phyloP scores from a whole-genome alignment of 2,797 vertebrate genomes.

The Rhodeus uyekii region DNA sequence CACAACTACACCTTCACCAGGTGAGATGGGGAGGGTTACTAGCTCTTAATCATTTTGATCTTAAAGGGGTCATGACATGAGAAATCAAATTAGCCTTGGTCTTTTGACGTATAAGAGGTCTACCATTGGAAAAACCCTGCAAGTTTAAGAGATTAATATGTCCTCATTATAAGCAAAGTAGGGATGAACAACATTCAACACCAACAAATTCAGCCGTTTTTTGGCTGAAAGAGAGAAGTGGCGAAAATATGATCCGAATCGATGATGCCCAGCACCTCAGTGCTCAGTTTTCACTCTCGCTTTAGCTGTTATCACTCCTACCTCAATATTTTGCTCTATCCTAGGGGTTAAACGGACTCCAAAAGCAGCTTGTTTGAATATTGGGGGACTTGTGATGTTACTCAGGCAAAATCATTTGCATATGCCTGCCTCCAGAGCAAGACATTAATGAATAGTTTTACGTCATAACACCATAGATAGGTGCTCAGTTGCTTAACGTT shows the following conservation, averaged over 20 bases:
- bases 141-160: neutral
- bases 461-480: neutral
- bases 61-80: neutral
- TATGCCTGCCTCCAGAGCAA: neutral
- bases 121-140: neutral
- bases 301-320: no score
- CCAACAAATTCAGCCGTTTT: no score
- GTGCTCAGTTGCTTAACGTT: neutral
- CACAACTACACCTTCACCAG: neutral
- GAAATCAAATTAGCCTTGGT: neutral
- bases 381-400: neutral
- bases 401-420: neutral
- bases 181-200: no score
- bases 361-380: neutral
- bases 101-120: neutral
- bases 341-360: neutral
- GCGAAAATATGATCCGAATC: no score
- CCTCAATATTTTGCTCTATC: no score
- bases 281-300: no score
- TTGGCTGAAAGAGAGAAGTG: no score
- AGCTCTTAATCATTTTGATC: neutral
- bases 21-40: neutral
- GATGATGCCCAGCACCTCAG: no score
- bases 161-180: neutral
- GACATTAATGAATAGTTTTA: neutral